phyloP scores from a whole-genome alignment of 2,888 invertebrate species.

The Standfussiana lucernea region DNA sequence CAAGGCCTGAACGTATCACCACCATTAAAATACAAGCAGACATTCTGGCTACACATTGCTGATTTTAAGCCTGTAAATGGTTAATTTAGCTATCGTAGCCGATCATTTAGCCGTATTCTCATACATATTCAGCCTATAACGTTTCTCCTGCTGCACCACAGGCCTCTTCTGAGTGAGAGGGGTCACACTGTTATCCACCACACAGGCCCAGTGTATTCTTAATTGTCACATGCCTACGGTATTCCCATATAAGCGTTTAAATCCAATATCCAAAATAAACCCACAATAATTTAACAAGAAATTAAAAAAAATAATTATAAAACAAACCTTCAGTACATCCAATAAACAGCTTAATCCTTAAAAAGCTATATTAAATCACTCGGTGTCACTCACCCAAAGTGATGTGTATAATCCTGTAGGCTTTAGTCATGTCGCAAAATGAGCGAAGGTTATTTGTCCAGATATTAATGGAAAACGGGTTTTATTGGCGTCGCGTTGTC shows the following conservation, averaged over 20 bases:
- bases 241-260: neutral
- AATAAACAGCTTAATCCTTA: slow-evolving; percentile 32
- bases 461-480: slow-evolving; percentile 37
- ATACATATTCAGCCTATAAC: neutral
- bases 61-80: neutral
- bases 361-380: slow-evolving; percentile 38
- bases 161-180: neutral
- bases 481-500: slow-evolving; percentile 7
- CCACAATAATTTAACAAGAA: neutral
- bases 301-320: neutral
- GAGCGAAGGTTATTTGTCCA: slow-evolving; percentile 23
- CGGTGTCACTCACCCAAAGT: slow-evolving; percentile 11
- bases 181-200: neutral
- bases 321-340: neutral
- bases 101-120: neutral
- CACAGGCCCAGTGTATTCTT: neutral
- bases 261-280: neutral
- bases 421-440: slow-evolving; percentile 20
- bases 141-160: neutral
- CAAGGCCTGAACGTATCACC: neutral
- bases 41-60: neutral
- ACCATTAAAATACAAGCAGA: neutral
- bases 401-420: slow-evolving; percentile 32
- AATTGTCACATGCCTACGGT: neutral
- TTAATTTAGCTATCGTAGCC: neutral